These are phyloP conservation scores for Megalonaias nervosa DNA, from an alignment of 1,140 invertebrate genomes.

Conservation along the genomic window DNA sequence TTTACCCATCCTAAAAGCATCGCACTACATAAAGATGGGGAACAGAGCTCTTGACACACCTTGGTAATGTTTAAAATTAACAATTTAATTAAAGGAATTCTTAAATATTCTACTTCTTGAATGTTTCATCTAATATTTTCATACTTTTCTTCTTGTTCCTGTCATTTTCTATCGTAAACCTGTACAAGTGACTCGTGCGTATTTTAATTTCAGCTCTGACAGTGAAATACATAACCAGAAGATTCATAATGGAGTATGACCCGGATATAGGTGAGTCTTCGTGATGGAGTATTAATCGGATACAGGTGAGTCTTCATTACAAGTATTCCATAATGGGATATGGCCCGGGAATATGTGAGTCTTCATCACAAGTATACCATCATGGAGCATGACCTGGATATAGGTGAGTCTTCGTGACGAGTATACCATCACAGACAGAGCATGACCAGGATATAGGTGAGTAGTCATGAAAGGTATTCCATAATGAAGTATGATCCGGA, in stretches of 20 bases:
- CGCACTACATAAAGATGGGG: no score
- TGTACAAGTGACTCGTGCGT: no score
- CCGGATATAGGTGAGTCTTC: conserved; percentile 68
- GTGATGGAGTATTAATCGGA: not conserved
- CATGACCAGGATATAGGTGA: conserved; percentile 72
- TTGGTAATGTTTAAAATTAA: no score
- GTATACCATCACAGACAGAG: conserved; percentile 58
- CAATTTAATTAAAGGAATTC: no score
- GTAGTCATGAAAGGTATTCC: not conserved
- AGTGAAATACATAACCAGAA: conserved; percentile 72
- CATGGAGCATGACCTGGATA: no score
- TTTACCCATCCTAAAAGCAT: no score
- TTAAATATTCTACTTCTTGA: no score
- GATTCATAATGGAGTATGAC: conserved; percentile 74
- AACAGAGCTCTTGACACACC: no score
- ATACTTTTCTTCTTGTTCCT: no score
- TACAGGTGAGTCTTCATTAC: no score
- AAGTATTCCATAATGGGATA: conserved; percentile 7
- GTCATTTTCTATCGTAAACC: no score
- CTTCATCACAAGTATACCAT: conserved; percentile 44
- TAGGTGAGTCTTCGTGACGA: not conserved
- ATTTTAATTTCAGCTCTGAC: conserved; percentile 68
- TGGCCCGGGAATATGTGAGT: not conserved
- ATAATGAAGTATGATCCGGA: conserved; percentile 1
- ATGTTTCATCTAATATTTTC: no score